Percentiles rank a stretch among this genome's conserved stretches.
These are phyloP conservation scores for Trisateles emortualis DNA, from an alignment of 2,888 invertebrate species.

Conservation along the genomic window DNA sequence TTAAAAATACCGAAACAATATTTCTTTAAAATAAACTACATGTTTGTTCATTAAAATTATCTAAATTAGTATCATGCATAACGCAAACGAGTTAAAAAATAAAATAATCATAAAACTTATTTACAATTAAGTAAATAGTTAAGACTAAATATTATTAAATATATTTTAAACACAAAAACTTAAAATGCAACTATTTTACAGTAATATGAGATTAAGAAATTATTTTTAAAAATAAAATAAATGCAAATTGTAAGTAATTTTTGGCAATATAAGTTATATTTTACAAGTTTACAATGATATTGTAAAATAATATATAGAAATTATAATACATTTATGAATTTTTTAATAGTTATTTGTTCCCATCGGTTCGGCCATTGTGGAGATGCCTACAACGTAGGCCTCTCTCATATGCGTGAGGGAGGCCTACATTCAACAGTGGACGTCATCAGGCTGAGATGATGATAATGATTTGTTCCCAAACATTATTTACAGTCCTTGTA, in stretches of 20 bases:
- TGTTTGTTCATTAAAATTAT: too few species aligned
- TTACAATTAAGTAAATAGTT: constrained; percentile 13
- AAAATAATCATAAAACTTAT: constrained; percentile 14
- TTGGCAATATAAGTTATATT: constrained; percentile 9
- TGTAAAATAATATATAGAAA: neutral
- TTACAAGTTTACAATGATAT: neutral
- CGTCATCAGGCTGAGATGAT: too few species aligned
- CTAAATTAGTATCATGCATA: constrained; percentile 15
- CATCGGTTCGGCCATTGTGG: too few species aligned
- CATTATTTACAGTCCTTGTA: too few species aligned
- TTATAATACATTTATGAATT: too few species aligned
- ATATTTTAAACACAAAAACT: neutral
- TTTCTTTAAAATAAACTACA: too few species aligned
- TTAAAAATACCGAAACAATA: too few species aligned
- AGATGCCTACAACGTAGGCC: too few species aligned
- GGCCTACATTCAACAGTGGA: too few species aligned
- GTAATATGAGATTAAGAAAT: constrained; percentile 4
- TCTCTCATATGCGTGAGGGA: too few species aligned
- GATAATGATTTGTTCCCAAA: too few species aligned
- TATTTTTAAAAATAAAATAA: constrained; percentile 14
- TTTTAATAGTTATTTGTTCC: too few species aligned
- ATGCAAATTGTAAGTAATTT: constrained; percentile 12
- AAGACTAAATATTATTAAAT: constrained; percentile 1
- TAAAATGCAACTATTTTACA: constrained; percentile 8
- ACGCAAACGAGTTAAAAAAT: constrained; percentile 5